Evolutionary conservation across 37 sponge, comb jelly and placozoan genomes (phyloP).

Genomic region (Aplysina aerophoba): DNA sequence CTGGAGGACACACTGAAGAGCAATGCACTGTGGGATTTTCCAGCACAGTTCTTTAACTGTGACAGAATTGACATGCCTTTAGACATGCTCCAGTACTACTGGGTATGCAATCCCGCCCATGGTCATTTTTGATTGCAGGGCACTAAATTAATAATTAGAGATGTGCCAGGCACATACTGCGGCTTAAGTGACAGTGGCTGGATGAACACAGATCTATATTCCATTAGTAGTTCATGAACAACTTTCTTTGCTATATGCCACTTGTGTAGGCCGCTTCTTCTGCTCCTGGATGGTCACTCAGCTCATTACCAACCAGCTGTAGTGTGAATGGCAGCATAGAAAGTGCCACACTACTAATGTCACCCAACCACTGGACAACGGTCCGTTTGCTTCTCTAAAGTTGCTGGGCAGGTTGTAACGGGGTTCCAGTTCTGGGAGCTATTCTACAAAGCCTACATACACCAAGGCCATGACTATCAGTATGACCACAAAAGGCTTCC

Average conservation of each 20-base stretch:
- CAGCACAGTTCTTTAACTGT: too few relatives aligned
- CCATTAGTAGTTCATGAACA: background rate
- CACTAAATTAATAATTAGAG: too few relatives aligned
- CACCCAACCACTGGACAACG: background rate
- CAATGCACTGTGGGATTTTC: too few relatives aligned
- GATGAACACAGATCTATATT: background rate
- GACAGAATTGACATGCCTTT: too few relatives aligned
- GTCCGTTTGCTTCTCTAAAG: background rate
- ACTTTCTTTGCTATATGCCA: background rate
- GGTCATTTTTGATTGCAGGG: too few relatives aligned
- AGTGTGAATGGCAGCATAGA: background rate
- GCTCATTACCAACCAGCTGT: conserved; percentile 12
- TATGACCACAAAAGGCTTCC: background rate
- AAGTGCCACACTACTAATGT: background rate
- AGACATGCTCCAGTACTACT: too few relatives aligned
- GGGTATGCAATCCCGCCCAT: too few relatives aligned
- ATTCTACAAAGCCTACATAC: conserved; percentile 1
- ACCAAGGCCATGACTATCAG: background rate
- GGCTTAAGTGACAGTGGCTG: conserved; percentile 8
- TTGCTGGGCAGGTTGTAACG: conserved; percentile 4
- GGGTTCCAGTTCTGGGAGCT: background rate
- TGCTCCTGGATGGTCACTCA: conserved; percentile 8
- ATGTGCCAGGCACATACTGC: too few relatives aligned
- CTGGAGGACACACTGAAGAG: too few relatives aligned
- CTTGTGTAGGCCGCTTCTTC: background rate